A percentile compares a stretch with the other conserved stretches of the same genome.
Evolutionary conservation across 2,113 vertebrate species (phyloP).

Genomic region (Aphelocoma coerulescens): DNA sequence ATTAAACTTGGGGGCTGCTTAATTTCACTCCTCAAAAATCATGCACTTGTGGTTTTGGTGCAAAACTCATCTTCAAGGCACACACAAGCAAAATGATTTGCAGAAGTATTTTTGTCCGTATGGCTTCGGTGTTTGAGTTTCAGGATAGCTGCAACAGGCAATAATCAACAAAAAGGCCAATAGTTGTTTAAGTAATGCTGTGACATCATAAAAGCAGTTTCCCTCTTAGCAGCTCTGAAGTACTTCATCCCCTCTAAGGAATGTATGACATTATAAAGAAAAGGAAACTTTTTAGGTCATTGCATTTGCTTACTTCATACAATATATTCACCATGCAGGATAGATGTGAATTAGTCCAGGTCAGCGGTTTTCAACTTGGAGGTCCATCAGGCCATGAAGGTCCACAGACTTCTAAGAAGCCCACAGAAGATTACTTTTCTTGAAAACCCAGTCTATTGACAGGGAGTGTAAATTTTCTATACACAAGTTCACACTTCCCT

Average conservation of each 20-base stretch:
- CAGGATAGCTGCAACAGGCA: background rate
- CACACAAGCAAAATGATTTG: background rate
- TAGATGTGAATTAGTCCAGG: slow-evolving; percentile 47
- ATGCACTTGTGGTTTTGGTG: background rate
- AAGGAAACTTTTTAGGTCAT: slow-evolving; percentile 12
- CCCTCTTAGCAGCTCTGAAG: slow-evolving; percentile 16
- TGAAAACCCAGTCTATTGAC: background rate
- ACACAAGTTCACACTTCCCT: background rate
- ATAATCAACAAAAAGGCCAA: background rate
- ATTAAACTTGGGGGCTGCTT: background rate
- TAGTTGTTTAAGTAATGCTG: background rate
- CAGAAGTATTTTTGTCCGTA: background rate
- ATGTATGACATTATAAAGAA: background rate
- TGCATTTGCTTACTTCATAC: slow-evolving; percentile 8
- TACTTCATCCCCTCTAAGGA: slow-evolving; percentile 12
- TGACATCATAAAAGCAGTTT: background rate
- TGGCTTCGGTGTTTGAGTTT: background rate
- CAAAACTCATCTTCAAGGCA: background rate
- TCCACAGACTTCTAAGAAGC: background rate
- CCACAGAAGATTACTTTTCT: background rate
- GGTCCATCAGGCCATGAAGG: background rate
- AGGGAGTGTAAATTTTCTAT: background rate
- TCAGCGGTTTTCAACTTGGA: slow-evolving; percentile 19
- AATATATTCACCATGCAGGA: slow-evolving; percentile 40
- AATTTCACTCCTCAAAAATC: background rate